Base-by-base conservation (phyloP, 2,888 invertebrate genomes). In the Neoitamus cyanurus region DNA sequence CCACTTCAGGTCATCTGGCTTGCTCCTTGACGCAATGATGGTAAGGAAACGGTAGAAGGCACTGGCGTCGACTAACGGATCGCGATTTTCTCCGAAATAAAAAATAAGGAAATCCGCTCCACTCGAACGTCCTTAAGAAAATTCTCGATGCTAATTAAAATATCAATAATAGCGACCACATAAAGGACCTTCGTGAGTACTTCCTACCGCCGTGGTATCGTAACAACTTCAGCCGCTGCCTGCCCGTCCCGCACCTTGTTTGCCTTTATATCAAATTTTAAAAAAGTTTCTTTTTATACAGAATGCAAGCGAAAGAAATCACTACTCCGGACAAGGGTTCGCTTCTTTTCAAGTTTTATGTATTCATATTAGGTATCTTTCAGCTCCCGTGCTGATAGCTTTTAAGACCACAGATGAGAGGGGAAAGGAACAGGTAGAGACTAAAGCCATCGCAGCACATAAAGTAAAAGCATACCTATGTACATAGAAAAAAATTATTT, bases 121-220 rank as follows among this genome's bases (percentile, higher is more conserved):
- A 80, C 42, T 58, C 36, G 36, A 80, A 68, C 25, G 25, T 68
- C 34, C 80, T 80, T 80, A 31, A 31, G 2, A 28, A 46, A 42
- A 46, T 13, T 77, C 77, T 77, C 80, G 80, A 80, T 80, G 58
- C 80, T 80, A 80, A 80, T 80, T 80, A 80, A 80, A 80, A 48
- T 80, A 15, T 36, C 58, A 58, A 80, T 80, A 80, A 80, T 80
- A 68, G 80, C 80, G 70, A 30, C 58, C 80, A 80, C 36, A 80
- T 58, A 80, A 80, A 80, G 80, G 80, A 80, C 80, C 80, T 58
- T 80, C 80, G 36, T 80, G 34, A 80, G 68, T 58, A 68, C 31
- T 68, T 80, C 34, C 34, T 80, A 28, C 34, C 68, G 25, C 70
- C 13, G 31, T 6, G 15, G 42, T 46, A 48, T 28, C 77, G 77